Evolutionary conservation across 2,888 invertebrate genomes (phyloP), one percentile per base, ranked within the genome.

Genomic region (Resseliella maxima): DNA sequence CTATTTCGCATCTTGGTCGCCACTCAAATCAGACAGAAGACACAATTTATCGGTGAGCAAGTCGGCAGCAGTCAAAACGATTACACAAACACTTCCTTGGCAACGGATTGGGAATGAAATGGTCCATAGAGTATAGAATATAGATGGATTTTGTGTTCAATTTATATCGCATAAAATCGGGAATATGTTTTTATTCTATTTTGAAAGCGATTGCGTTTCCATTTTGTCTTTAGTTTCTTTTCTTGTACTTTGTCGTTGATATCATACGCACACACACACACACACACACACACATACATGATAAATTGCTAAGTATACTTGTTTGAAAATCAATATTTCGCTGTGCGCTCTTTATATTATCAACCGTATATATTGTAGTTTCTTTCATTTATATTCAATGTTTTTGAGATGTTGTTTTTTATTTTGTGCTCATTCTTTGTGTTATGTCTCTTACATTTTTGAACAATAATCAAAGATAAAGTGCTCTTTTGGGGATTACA

Each of bases 391-490:
- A 72, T 35, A 72, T 72, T 31, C 72, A 72, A 72, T 35, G 72
- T 18, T n/a, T 81, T 38, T 38, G 24, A 83, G 24, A n/a, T 83
- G 21, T 36, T 38, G 31, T 35, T 31, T 35, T 31, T 6, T 35
- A 12, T 72, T 18, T 72, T 72, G 6, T 54, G 18, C n/a, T 72
- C 1, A 35, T 35, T 72, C 72, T 38, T 83, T 38, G 21, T 38
- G 36, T 35, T 21, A 18, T 83, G 38, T 38, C 24, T 38, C 83
- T 0, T 83, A 38, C 38, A 83, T 83, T 83, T 83, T 83, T 83
- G n/a, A 83, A 83, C 83, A 83, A 83, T 83, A 86, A 86, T 86
- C 86, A 86, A 59, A 86, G 86, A 86, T 86, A 86, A 86, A 86
- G 86, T 86, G 83, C 86, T 83, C 86, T 83, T 50, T 86, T 83